Percentiles rank a stretch among this genome's conserved stretches.
Conservation (phyloP, 2,113 vertebrate genomes). For the Phoxinus phoxinus region DNA sequence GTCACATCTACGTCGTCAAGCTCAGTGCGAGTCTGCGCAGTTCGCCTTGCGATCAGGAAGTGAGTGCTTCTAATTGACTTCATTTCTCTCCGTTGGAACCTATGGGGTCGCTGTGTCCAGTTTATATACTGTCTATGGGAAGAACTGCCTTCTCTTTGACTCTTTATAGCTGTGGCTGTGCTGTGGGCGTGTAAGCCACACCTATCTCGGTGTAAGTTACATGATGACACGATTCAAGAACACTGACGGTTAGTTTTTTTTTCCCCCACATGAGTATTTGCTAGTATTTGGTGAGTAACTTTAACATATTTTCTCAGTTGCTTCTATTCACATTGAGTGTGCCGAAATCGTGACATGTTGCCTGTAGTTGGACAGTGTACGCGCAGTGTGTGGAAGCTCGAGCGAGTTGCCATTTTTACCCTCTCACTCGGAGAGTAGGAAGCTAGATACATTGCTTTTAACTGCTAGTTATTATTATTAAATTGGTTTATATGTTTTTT, state of each 20-base stretch:
- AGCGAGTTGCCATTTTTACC: conserved; percentile 8
- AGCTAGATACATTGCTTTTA: not conserved
- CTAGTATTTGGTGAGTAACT: conserved; percentile 29
- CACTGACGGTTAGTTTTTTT: not conserved
- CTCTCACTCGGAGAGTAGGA: not conserved
- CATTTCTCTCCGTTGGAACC: no score
- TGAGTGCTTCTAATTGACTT: no score
- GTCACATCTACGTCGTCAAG: no score
- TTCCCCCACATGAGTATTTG: not conserved
- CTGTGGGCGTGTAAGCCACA: not conserved
- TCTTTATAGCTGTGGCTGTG: no score
- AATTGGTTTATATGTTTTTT: no score
- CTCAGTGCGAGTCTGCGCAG: no score
- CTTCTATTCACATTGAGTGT: not conserved
- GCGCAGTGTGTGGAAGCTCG: not conserved
- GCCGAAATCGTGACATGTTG: no score
- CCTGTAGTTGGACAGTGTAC: not conserved
- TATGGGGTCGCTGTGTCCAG: no score
- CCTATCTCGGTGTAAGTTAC: no score
- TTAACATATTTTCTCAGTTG: not conserved
- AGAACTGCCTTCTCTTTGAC: no score
- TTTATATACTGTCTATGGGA: no score
- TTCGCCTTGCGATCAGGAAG: no score
- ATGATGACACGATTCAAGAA: not conserved
- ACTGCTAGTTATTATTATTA: not conserved